Base-by-base conservation (phyloP, 1,140 invertebrate genomes). In the Brachionus calyciflorus region DNA sequence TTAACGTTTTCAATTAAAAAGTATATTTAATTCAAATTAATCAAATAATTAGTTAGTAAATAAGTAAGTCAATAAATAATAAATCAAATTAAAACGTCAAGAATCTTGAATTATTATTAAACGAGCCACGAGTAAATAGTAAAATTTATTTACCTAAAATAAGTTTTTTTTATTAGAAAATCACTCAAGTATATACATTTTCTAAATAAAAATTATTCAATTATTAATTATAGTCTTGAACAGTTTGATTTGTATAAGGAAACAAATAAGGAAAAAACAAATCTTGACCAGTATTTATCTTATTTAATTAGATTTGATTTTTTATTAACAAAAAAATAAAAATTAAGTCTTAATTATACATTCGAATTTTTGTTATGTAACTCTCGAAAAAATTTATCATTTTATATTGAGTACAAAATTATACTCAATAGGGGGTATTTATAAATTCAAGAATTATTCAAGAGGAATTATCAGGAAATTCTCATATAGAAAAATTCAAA, bases 271-370 rank as follows among this genome's bases (percentile, higher is more conserved):
- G n/a, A 37, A 37, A 37, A 37, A 37, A 37, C 33, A 3, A 37
- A 3, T 37, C 33, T 3, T 37, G 33, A 37, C 9, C 9, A 37
- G 3, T 5, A 9, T 60, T 60, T 60, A 60, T 60, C 55, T 60
- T 33, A 12, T 60, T 30, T 60, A 60, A 60, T 60, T 60, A 37
- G 55, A 60, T 60, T 60, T 60, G 30, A 60, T 60, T 60, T 60
- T 60, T 28, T 37, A 5, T 37, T 37, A 3, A 9, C 3, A 37
- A 37, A 37, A 37, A 37, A 37, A 37, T 37, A 5, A 37, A 28
- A 37, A 33, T 37, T 60, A 55, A 55, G 53, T 37, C 17, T 9
- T 60, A 60, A 60, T 60, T 60, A 60, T 60, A 60, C 37, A 60
- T 60, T 55, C 33, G 53, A 55, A 33, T 37, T 28, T 37, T 28